A percentile compares a stretch with the other conserved stretches of the same genome.
These are phyloP conservation scores for Drosophila melanica DNA, from an alignment of 1,140 invertebrate species.

Conservation along the genomic window DNA sequence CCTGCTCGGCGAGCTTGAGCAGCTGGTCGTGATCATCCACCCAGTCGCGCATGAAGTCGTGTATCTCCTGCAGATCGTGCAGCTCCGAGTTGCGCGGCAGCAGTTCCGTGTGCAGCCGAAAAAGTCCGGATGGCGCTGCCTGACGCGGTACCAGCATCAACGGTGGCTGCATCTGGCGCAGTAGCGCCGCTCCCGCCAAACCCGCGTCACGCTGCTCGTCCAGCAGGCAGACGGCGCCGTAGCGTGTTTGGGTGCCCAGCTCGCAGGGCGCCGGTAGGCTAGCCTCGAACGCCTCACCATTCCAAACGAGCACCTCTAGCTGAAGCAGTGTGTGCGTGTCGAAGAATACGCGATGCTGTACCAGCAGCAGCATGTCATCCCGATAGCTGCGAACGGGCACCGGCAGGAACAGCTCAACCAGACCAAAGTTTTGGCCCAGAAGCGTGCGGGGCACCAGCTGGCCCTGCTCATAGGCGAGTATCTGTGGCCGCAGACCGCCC, in stretches of 20 bases:
- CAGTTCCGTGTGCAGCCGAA: conserved; percentile 65
- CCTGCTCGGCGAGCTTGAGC: conserved; percentile 17
- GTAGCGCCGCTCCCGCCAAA: conserved; percentile 67
- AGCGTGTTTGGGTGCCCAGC: conserved; percentile 60
- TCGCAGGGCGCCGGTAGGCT: conserved; percentile 84
- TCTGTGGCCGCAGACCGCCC: conserved; percentile 81
- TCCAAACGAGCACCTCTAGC: conserved; percentile 85
- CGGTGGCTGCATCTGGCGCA: conserved; percentile 67
- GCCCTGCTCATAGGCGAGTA: conserved; percentile 79
- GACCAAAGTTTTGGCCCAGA: conserved; percentile 78
- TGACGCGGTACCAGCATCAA: conserved; percentile 79
- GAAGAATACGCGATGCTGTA: conserved; percentile 84
- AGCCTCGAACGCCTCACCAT: conserved; percentile 84
- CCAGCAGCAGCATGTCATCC: conserved; percentile 85
- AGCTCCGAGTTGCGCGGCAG: conserved; percentile 72
- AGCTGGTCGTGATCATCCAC: conserved; percentile 66
- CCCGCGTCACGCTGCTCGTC: conserved; percentile 72
- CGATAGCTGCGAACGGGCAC: conserved; percentile 84
- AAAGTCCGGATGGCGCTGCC: conserved; percentile 66
- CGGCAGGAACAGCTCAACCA: conserved; percentile 83
- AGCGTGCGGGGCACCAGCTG: conserved; percentile 67
- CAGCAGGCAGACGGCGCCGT: conserved; percentile 82
- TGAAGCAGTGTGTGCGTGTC: conserved; percentile 79
- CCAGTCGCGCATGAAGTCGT: conserved; percentile 71
- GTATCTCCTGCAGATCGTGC: conserved; percentile 72